Conservation (phyloP, 1,140 invertebrate species). For the Drosophila sturtevanti region DNA sequence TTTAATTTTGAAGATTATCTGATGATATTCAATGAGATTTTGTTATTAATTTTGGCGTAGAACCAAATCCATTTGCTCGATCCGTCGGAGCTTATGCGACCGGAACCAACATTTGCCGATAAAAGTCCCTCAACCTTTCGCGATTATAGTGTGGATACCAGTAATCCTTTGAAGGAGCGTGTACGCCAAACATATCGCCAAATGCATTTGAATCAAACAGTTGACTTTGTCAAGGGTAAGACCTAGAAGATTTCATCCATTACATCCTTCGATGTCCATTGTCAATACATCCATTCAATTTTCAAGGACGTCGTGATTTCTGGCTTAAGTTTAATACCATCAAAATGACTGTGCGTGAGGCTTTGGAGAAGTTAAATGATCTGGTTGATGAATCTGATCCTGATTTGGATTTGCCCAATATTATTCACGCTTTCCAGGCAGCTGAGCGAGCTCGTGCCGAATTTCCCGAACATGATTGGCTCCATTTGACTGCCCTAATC, state of each 20-base stretch:
- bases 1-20: no score
- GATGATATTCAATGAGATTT: neutral
- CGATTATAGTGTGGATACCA: constrained; percentile 88
- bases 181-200: constrained; percentile 91
- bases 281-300: neutral
- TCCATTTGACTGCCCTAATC: constrained; percentile 96
- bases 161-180: constrained; percentile 90
- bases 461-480: constrained; percentile 96
- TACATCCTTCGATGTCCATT: neutral
- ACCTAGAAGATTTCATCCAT: neutral
- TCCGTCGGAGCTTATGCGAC: constrained; percentile 79
- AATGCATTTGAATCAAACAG: constrained; percentile 94
- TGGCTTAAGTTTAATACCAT: constrained; percentile 95
- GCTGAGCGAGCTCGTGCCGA: constrained; percentile 94
- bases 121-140: constrained; percentile 85
- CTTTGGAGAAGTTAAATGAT: constrained; percentile 93
- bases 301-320: constrained; percentile 84
- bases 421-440: constrained; percentile 98
- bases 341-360: constrained; percentile 92
- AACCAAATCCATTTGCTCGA: constrained; percentile 71
- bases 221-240: constrained; percentile 90
- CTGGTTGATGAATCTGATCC: constrained; percentile 98
- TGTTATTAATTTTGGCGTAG: constrained; percentile 26
- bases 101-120: constrained; percentile 75
- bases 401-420: constrained; percentile 95